These are phyloP conservation scores for Sarotherodon lohbergeri DNA, from an alignment of 2,113 vertebrate genomes.

Conservation along the genomic window DNA sequence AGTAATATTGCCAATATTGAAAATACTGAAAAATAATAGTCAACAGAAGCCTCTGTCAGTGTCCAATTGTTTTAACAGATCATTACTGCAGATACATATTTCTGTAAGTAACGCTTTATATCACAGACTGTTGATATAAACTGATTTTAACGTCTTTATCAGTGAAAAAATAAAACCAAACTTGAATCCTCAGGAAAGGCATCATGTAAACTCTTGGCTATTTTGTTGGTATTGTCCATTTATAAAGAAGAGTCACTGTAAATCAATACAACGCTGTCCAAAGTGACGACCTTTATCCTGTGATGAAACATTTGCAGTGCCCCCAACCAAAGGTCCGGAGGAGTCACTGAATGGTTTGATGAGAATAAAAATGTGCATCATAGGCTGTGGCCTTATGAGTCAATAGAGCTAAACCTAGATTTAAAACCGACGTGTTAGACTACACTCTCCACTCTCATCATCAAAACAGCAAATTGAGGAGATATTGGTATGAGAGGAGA, in stretches of 20 bases:
- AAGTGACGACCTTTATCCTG: not conserved
- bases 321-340: not conserved
- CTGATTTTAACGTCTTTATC: not conserved
- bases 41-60: not conserved
- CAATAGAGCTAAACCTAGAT: not conserved
- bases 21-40: not conserved
- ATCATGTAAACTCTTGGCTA: not conserved
- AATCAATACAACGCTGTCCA: not conserved
- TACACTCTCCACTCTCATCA: not conserved
- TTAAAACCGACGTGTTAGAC: not conserved
- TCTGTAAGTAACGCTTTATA: not conserved
- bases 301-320: not conserved
- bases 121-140: not conserved
- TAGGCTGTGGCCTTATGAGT: not conserved
- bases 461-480: not conserved
- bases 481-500: not conserved
- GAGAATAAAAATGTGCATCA: not conserved
- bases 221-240: not conserved
- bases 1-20: not conserved
- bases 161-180: not conserved
- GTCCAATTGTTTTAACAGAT: not conserved
- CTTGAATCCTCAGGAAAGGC: not conserved
- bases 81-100: not conserved
- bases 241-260: not conserved
- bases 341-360: not conserved